Evolutionary conservation across 2,113 vertebrate genomes (phyloP), one percentile per base, ranked within the genome.

Genomic region (Octodon degus): DNA sequence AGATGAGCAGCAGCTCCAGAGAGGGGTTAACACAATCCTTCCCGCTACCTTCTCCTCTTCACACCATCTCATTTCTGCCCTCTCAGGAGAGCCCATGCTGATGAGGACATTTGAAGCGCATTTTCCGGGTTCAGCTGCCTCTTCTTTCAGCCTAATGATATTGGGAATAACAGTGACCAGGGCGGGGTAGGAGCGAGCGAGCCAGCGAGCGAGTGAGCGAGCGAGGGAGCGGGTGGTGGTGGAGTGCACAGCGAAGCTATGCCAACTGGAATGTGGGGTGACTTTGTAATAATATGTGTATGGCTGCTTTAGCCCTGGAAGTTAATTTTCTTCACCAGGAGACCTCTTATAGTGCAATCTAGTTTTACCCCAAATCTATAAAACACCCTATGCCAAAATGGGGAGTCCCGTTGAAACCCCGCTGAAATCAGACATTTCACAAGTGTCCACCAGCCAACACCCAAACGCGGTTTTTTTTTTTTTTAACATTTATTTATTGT

Each of bases 71-170:
- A 30, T 47, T 9, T n/a, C 65, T 81, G 58, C 58, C 72, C 76
- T 72, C 87, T 94, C 95, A 2, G 13, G 96, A 94, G 93, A 90
- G 30, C 68, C 77, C 22, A 11, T 0, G 22, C 65, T 83, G 92
- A 93, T 79, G 81, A 83, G 50, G 82, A 88, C 43, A 32, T 34
- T 55, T 0, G 0, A 34, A 95, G 58, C 55, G 24, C 65, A 91
- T 97, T 96, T 98, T 97, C 92, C 88, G 92, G 76, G 83, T 86
- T 92, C 97, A 97, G 96, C 96, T 98, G 97, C 95, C 93, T 93
- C 93, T 65, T 95, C 93, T 62, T 88, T 86, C 27, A 92, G 95
- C 65, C 93, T 97, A 97, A 97, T 96, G 90, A 96, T 76, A 70
- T 13, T 70, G 97, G 85, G 95, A 95, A 93, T 97, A 65, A 58